Evolutionary conservation across 2,797 vertebrate genomes (phyloP), one percentile per base, ranked within the genome.

Genomic region (Microctenopoma lineatum): DNA sequence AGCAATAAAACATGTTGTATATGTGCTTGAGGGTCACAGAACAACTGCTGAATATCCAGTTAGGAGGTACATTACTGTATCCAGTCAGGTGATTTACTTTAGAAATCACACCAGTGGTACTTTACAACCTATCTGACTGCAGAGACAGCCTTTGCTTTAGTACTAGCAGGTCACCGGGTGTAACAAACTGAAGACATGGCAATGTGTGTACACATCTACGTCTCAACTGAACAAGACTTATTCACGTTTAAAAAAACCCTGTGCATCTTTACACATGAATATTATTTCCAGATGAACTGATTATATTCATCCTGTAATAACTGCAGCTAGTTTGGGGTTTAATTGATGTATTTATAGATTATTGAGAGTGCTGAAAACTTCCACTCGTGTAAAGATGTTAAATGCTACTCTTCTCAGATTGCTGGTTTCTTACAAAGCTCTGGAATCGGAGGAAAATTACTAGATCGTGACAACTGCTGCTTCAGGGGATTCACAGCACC

Each of bases 401-500:
- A 52, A 36, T 15, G 51, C 0, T n/a, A 48, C 29, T 76, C 55
- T 58, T 64, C 51, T 67, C 25, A 69, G 48, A 52, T 39, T n/a
- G 26, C 42, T 21, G 59, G 59, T 73, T 71, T 38, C 44, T 59
- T 16, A 14, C 51, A 46, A 18, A 62, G 14, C 32, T 54, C 21
- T 39, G 38, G 5, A 41, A 78, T 80, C 53, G 73, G 16, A 25
- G 62, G 21, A 59, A 61, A 74, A 64, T 52, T 47, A 74, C 45
- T n/a, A 14, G 50, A 70, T 47, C 26, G 1, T 79, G 66, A 73
- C 76, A 79, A 77, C 53, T 81, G 57, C 80, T 73, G 72, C 70
- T 86, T 80, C 44, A 41, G 60, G 73, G 67, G 65, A 76, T 68
- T 77, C 59, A 39, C 59, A 39, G 48, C 39, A n/a, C 32, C 46